Evolutionary conservation across 2,797 vertebrate species (phyloP), one percentile per base, ranked within the genome.

Genomic region (Periophthalmus magnuspinnatus): DNA sequence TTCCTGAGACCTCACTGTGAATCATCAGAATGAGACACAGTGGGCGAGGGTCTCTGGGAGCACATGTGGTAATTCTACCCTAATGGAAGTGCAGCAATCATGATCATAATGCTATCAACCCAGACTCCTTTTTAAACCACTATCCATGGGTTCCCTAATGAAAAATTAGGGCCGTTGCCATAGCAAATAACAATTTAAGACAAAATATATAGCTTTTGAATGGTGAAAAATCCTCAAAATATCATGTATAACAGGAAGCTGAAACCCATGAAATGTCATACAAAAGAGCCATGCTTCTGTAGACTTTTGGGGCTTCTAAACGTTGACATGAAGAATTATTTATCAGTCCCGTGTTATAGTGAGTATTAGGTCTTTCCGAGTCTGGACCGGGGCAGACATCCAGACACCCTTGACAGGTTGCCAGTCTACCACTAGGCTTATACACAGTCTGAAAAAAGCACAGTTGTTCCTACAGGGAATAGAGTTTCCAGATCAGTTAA

Each of bases 401-500:
- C 54, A 52, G 67, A 71, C 58, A 67, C 19, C 70, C 63, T 58
- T 58, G 78, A 80, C 77, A 84, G 78, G 74, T 67, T 73, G 72
- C 79, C 74, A 78, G 78, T 79, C 61, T 11, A 61, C 74, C 74
- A 79, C 69, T 50, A 32, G 65, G 58, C 61, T 67, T 60, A 79
- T 60, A 61, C 62, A 64, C 60, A 68, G 64, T 74, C 58, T 72
- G 69, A 60, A 83, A 83, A 82, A 65, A 50, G 45, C 69, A 81
- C 83, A 83, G 76, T 72, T 70, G 8, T 78, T 71, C 66, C 80
- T 79, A 58, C 61, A 63, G 78, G 81, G 84, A 81, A 80, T 65
- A 22, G 41, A 70, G 68, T 81, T 87, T 82, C 78, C 75, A 82
- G 75, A 79, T 79, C 71, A 74, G 75, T 72, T 79, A 74, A 71